A percentile compares a stretch with the other conserved stretches of the same genome.
Evolutionary conservation across 1,140 invertebrate genomes (phyloP).

Genomic region (Pseudomyrmex cubaensis): DNA sequence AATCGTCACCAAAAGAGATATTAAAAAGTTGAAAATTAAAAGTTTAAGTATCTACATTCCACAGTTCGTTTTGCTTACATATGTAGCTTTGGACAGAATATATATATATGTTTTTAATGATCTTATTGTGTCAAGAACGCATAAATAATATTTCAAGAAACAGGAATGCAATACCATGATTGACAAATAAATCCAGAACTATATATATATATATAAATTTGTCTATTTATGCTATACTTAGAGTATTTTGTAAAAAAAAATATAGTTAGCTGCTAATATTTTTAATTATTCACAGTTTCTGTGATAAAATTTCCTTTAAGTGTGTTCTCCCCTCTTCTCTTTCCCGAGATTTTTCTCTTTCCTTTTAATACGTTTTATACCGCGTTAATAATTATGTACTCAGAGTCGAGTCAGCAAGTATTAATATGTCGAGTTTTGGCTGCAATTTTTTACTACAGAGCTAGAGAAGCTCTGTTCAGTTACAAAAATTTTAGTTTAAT

Average conservation of each 20-base stretch:
- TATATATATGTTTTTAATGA: background rate
- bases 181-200: conserved; percentile 34
- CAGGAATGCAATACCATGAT: conserved; percentile 59
- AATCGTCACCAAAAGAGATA: conserved; percentile 73
- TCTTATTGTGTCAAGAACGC: background rate
- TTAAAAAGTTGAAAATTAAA: conserved; percentile 67
- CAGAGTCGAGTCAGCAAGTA: conserved; percentile 3
- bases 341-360: background rate
- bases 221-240: conserved; percentile 49
- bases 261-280: conserved; percentile 56
- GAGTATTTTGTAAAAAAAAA: conserved; percentile 59
- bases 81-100: conserved; percentile 62
- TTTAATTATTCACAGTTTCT: conserved; percentile 41
- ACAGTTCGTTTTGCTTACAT: conserved; percentile 66
- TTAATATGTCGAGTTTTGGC: conserved; percentile 13
- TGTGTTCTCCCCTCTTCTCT: background rate
- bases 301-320: conserved; percentile 41
- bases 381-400: conserved; percentile 18
- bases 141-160: conserved; percentile 63
- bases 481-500: conserved; percentile 23
- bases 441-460: background rate
- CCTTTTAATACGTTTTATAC: background rate
- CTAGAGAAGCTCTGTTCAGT: background rate
- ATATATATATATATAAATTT: conserved; percentile 30
- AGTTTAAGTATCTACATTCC: conserved; percentile 57